Evolutionary conservation across 2,888 invertebrate genomes (phyloP).

Genomic region (Phortica magna): DNA sequence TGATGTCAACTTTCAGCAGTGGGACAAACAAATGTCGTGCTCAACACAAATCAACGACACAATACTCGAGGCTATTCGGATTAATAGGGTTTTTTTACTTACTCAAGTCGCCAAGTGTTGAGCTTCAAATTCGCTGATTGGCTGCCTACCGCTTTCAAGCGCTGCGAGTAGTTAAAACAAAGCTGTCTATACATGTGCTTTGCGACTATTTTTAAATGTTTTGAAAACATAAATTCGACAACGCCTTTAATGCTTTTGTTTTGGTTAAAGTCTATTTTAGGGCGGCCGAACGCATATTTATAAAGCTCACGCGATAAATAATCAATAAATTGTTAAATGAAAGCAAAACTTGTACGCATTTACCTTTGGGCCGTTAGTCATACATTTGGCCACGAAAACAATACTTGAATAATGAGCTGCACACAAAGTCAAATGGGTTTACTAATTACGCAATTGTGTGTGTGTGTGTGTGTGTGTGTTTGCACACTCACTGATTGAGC

Average conservation of each 20-base stretch:
- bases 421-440: not conserved
- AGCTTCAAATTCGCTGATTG: too few relatives aligned
- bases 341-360: not conserved
- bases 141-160: too few relatives aligned
- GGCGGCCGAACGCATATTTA: not conserved
- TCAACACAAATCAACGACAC: too few relatives aligned
- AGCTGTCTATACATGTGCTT: too few relatives aligned
- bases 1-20: too few relatives aligned
- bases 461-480: slow-evolving; percentile 51
- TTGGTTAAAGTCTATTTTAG: not conserved
- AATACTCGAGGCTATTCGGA: too few relatives aligned
- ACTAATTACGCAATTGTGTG: slow-evolving; percentile 29
- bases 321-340: slow-evolving; percentile 19
- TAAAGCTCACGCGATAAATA: not conserved
- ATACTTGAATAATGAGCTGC: not conserved
- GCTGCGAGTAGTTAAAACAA: too few relatives aligned
- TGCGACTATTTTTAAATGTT: not conserved
- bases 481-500: slow-evolving; percentile 10
- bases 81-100: too few relatives aligned
- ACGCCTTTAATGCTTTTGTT: not conserved
- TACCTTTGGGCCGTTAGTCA: not conserved
- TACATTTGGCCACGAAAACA: not conserved
- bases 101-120: too few relatives aligned
- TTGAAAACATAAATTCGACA: not conserved
- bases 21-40: too few relatives aligned